A percentile compares a stretch with the other conserved stretches of the same genome.
Conservation (phyloP, 1,140 invertebrate genomes). For the Brachionus asplanchnoidis region DNA sequence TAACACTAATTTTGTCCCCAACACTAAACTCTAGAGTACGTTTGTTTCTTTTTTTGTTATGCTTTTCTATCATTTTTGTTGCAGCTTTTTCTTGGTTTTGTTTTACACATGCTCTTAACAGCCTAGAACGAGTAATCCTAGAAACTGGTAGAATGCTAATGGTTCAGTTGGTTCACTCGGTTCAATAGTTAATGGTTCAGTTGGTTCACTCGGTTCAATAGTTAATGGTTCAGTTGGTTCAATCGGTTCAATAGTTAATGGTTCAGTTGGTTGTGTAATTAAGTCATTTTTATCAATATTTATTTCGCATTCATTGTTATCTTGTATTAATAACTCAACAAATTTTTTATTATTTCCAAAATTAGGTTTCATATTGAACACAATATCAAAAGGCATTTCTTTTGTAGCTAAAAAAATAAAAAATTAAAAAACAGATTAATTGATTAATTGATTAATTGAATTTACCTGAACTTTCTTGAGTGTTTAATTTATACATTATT, state of each 20-base stretch:
- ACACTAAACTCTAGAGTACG: background rate
- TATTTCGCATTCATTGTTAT: background rate
- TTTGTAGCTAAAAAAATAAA: background rate
- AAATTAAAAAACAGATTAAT: background rate
- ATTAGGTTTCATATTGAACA: background rate
- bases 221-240: background rate
- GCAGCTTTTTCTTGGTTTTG: background rate
- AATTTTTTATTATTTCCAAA: background rate
- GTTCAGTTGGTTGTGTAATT: background rate
- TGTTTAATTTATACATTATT: too few species aligned
- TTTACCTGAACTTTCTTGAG: too few species aligned
- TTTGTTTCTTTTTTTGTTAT: too few species aligned
- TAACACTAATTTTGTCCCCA: background rate
- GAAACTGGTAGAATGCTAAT: background rate
- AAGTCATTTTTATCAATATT: background rate
- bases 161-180: background rate
- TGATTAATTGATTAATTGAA: background rate
- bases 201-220: background rate
- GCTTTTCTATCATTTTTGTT: background rate
- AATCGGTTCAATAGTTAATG: background rate
- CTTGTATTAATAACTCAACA: background rate
- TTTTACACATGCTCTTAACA: background rate
- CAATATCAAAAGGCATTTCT: constrained; percentile 7
- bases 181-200: background rate
- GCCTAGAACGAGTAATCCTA: background rate